phyloP scores from a whole-genome alignment of 2,113 vertebrate genomes.

The Chitala chitala region DNA sequence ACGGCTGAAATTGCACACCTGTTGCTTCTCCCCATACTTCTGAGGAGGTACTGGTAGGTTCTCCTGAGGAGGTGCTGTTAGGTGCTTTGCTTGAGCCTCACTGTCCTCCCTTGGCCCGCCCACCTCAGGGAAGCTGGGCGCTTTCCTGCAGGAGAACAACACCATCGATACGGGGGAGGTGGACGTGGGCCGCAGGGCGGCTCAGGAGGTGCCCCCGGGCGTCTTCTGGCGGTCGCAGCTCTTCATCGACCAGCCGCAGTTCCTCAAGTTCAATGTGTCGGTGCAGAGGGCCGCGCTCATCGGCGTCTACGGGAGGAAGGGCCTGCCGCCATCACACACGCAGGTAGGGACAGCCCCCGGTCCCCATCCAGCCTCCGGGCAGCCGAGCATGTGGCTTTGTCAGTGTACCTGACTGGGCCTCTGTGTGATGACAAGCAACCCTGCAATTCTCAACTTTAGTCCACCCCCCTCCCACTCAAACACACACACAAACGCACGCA shows the following conservation, averaged over 20 bases:
- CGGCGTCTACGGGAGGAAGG: slow-evolving; percentile 93
- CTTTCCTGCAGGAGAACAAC: slow-evolving; percentile 85
- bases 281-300: slow-evolving; percentile 96
- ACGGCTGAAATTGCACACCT: no score
- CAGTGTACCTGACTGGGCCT: background rate
- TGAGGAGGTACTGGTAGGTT: no score
- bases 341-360: slow-evolving; percentile 65
- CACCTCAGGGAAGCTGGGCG: slow-evolving; percentile 63
- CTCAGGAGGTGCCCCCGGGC: slow-evolving; percentile 83
- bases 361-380: background rate
- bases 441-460: no score
- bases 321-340: slow-evolving; percentile 90
- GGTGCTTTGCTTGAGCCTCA: background rate
- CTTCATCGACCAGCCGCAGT: slow-evolving; percentile 83
- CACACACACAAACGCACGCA: no score
- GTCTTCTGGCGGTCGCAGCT: slow-evolving; percentile 95
- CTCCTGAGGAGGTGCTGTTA: no score
- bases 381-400: background rate
- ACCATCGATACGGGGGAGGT: slow-evolving; percentile 90
- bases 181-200: slow-evolving; percentile 78
- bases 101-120: background rate
- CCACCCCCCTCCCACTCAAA: no score
- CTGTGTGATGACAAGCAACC: no score
- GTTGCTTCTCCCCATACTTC: no score
- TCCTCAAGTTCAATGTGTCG: slow-evolving; percentile 99